These are phyloP conservation scores for Amphibalanus amphitrite DNA, from an alignment of 1,140 invertebrate species.

Conservation along the genomic window DNA sequence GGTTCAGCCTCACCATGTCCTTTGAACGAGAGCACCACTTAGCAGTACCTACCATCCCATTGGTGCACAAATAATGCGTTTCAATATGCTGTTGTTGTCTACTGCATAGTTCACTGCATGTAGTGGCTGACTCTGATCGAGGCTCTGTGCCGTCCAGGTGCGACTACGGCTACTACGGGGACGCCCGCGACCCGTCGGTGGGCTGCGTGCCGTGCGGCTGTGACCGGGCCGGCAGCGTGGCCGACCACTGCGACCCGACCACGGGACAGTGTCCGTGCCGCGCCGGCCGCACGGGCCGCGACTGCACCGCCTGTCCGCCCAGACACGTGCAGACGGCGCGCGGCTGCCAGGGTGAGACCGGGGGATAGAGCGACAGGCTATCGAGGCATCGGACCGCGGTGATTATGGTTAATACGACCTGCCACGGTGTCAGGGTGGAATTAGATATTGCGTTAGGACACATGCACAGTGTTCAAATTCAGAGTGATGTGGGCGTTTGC, in stretches of 20 bases:
- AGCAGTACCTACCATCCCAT: too few relatives aligned
- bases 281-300: constrained; percentile 53
- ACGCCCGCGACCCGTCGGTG: constrained; percentile 40
- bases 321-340: constrained; percentile 52
- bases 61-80: neutral
- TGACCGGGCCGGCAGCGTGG: constrained; percentile 52
- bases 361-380: too few relatives aligned
- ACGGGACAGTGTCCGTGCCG: constrained; percentile 59
- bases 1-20: neutral
- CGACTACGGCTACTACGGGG: constrained; percentile 55
- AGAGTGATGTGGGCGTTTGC: too few relatives aligned
- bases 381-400: too few relatives aligned
- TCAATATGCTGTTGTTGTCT: constrained; percentile 7
- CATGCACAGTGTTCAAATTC: too few relatives aligned
- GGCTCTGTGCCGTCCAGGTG: constrained; percentile 31
- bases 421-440: too few relatives aligned
- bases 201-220: constrained; percentile 60
- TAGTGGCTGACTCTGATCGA: too few relatives aligned
- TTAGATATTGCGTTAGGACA: too few relatives aligned
- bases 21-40: too few relatives aligned
- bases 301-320: constrained; percentile 59
- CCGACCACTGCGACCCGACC: constrained; percentile 47
- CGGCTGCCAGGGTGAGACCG: constrained; percentile 17
- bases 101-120: neutral
- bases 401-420: too few relatives aligned